Conservation (phyloP, 2,888 invertebrate genomes). For the Prosopocoilus inquinatus region DNA sequence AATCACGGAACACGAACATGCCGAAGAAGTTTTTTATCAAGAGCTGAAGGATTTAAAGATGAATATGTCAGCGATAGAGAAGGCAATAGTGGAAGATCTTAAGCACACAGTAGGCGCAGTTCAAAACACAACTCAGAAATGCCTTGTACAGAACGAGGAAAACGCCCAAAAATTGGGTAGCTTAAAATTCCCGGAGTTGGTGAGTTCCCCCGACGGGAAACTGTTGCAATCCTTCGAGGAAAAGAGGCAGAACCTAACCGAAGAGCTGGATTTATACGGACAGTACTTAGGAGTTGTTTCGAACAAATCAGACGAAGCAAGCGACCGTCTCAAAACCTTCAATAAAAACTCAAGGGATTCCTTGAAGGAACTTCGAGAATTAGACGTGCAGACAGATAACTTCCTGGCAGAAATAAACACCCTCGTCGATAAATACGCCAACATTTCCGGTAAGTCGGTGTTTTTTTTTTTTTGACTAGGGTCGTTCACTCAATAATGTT, state of each 20-base stretch:
- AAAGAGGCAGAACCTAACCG: too few species aligned
- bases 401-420: not conserved
- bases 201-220: too few species aligned
- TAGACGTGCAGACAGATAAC: not conserved
- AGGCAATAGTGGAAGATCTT: not conserved
- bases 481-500: not conserved
- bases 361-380: not conserved
- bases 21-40: not conserved
- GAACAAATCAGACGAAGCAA: too few species aligned
- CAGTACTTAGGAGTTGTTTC: too few species aligned
- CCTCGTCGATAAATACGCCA: not conserved
- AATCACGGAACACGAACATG: constrained; percentile 3
- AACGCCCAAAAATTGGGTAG: too few species aligned
- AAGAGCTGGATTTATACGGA: too few species aligned
- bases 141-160: too few species aligned
- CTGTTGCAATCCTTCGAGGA: too few species aligned
- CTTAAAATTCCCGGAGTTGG: too few species aligned
- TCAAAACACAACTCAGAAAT: too few species aligned
- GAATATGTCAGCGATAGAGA: not conserved
- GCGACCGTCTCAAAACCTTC: not conserved
- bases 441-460: not conserved
- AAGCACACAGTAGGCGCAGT: too few species aligned
- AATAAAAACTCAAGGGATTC: not conserved
- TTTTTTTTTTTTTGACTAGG: not conserved
- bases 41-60: not conserved